A percentile compares a stretch with the other conserved stretches of the same genome.
Evolutionary conservation across 2,888 invertebrate genomes (phyloP).

Genomic region (Hypselothyrea guttata): DNA sequence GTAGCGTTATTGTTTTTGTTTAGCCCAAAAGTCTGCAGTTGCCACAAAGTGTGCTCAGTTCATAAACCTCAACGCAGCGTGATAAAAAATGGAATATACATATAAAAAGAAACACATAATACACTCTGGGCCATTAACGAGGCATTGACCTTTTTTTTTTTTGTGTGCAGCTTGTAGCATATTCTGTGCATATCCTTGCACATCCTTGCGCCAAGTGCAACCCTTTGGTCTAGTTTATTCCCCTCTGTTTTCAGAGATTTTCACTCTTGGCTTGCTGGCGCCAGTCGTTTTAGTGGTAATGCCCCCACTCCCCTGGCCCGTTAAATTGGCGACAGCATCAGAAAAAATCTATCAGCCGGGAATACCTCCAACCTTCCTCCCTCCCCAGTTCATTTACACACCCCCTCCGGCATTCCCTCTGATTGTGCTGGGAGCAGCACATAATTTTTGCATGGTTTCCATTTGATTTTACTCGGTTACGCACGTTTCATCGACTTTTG

Average conservation of each 20-base stretch:
- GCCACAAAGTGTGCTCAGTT: slow-evolving; percentile 45
- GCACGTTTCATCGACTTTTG: slow-evolving; percentile 48
- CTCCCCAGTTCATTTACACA: background rate
- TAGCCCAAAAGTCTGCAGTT: slow-evolving; percentile 26
- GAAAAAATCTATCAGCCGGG: slow-evolving; percentile 22
- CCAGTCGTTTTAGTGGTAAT: slow-evolving; percentile 49
- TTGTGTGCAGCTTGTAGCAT: slow-evolving; percentile 43
- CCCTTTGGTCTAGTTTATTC: slow-evolving; percentile 18
- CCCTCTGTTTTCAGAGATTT: slow-evolving; percentile 22
- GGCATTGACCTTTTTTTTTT: slow-evolving; percentile 66
- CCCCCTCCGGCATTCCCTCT: slow-evolving; percentile 3
- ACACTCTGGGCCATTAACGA: slow-evolving; percentile 66
- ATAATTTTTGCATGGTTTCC: slow-evolving; percentile 65
- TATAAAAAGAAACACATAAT: slow-evolving; percentile 6
- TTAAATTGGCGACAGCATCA: slow-evolving; percentile 36
- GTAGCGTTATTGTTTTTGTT: slow-evolving; percentile 33
- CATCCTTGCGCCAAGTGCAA: slow-evolving; percentile 56
- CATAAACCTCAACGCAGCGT: slow-evolving; percentile 51
- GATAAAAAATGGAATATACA: slow-evolving; percentile 11
- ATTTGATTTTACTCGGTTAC: slow-evolving; percentile 53
- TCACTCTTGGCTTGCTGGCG: slow-evolving; percentile 64
- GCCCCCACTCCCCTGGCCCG: background rate
- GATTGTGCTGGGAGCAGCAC: slow-evolving; percentile 42
- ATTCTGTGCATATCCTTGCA: slow-evolving; percentile 22
- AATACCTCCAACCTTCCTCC: slow-evolving; percentile 10